Evolutionary conservation across 2,113 vertebrate species (phyloP).

Genomic region (Bos javanicus): DNA sequence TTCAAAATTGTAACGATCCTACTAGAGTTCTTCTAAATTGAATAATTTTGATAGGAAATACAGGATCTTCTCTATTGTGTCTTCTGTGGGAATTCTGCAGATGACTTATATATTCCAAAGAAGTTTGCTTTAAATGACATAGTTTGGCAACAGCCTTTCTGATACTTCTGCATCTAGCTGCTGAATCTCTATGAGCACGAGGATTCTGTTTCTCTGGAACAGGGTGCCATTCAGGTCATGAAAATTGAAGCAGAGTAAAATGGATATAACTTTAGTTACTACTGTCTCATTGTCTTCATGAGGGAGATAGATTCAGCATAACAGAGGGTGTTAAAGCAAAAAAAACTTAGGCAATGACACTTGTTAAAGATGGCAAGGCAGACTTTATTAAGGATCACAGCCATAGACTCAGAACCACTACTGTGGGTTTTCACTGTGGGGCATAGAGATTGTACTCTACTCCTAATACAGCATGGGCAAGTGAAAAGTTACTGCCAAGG

Average conservation of each 20-base stretch:
- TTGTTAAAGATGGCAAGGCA: not conserved
- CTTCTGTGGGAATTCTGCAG: not conserved
- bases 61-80: not conserved
- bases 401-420: not conserved
- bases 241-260: not conserved
- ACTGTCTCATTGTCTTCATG: not conserved
- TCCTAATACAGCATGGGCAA: not conserved
- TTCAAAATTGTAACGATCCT: not conserved
- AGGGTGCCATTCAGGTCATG: accelerated
- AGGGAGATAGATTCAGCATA: not conserved
- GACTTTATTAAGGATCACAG: not conserved
- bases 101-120: not conserved
- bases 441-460: not conserved
- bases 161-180: not conserved
- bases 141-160: not conserved
- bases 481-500: not conserved
- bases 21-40: not conserved
- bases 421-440: not conserved
- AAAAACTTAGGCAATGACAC: not conserved
- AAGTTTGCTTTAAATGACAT: not conserved
- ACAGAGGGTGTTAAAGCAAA: not conserved
- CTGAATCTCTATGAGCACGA: not conserved
- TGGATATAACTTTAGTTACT: not conserved
- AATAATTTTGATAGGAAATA: not conserved
- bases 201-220: not conserved